These are phyloP conservation scores for Brachionus plicatilis DNA, from an alignment of 1,140 invertebrate genomes.

Conservation along the genomic window DNA sequence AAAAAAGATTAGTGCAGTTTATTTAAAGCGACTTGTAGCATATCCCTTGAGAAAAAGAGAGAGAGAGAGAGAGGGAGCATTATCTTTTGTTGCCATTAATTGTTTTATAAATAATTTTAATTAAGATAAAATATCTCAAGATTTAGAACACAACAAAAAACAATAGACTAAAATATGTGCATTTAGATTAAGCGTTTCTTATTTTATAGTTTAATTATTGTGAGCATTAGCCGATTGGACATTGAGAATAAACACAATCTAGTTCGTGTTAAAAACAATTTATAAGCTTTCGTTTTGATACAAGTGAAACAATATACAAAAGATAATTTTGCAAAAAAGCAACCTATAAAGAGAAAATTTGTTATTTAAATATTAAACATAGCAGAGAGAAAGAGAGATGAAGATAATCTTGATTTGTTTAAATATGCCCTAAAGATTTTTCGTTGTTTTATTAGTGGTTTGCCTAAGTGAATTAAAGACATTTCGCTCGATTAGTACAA, in stretches of 20 bases:
- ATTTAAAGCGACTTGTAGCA: neutral
- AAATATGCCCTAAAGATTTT: constrained; percentile 11
- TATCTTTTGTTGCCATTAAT: neutral
- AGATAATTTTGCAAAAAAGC: neutral
- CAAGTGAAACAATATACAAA: constrained; percentile 24
- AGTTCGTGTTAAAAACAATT: constrained; percentile 27
- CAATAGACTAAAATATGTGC: neutral
- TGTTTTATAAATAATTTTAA: constrained; percentile 7
- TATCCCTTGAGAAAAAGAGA: neutral
- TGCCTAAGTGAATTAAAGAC: neutral
- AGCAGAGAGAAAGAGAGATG: neutral
- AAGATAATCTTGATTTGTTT: constrained; percentile 27
- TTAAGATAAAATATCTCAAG: constrained; percentile 20
- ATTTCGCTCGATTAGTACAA: neutral
- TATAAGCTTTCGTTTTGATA: neutral
- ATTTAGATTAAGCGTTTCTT: neutral
- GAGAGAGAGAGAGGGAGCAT: neutral
- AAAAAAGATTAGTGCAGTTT: neutral
- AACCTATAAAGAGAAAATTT: constrained; percentile 12
- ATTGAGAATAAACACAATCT: neutral
- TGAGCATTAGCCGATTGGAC: neutral
- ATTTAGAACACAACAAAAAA: neutral
- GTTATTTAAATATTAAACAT: neutral
- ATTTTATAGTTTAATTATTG: neutral
- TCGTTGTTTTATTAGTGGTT: neutral